Base-by-base conservation (phyloP, 2,113 vertebrate species). In the Alligator sinensis region DNA sequence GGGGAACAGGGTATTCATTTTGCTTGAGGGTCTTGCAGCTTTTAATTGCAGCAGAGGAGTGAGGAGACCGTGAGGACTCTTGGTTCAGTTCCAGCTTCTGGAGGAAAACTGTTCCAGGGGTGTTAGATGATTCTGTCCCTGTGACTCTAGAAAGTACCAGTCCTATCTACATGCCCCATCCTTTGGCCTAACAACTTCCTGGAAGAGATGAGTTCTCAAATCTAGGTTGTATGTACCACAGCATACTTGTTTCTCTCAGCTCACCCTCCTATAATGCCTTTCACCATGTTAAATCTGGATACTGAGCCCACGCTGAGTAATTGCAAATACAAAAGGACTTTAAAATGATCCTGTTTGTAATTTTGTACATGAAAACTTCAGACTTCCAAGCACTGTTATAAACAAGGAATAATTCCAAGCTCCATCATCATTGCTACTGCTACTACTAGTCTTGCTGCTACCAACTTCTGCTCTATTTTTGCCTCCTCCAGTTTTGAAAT, bases 341-440 rank as follows among this genome's bases (percentile, higher is more conserved):
- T 70, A 82, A 19, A 94, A 86, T 64, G 90, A 82, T 82, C 64
- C 61, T 28, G 28, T 75, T 79, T 84, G 57, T 68, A 78, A 70
- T 68, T 80, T 92, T 86, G 82, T 82, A 94, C 58, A 81, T 86
- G 92, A 21, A 86, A 86, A 21, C 25, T 90, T 91, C 85, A 64
- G 82, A 16, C 80, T 77, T 90, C 86, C 87, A 38, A 34, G 28
- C 63, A 80, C 63, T 89, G 70, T 81, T 92, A 83, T 30, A 93
- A 70, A 38, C 47, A 47, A 47, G 30, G 19, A 34, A 83, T 61
- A 47, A 63, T 94, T 94, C 88, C 86, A 80, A 86, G 82, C 61
- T 92, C 94, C 60, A 6, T 85, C 88, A 93, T 91, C 94, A 72
- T 4, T 75, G n/a, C n/a, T 89, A 47, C 61, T 84, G 58, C 82